Evolutionary conservation across 2,113 vertebrate genomes (phyloP).

Genomic region (Sylvilagus bachmani): DNA sequence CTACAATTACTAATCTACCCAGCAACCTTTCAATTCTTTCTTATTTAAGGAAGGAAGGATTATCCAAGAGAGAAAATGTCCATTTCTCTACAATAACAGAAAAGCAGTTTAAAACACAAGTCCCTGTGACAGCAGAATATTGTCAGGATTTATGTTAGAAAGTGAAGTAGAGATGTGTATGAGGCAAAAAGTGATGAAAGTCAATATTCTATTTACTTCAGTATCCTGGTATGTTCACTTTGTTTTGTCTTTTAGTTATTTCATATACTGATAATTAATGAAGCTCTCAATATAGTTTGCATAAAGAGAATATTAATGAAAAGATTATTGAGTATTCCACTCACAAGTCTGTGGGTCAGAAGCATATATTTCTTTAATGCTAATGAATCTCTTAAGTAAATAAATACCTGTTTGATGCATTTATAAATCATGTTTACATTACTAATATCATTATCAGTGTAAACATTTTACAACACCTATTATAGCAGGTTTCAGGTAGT

Average conservation of each 20-base stretch:
- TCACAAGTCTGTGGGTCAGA: background rate
- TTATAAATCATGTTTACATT: slow-evolving; percentile 25
- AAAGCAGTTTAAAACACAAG: background rate
- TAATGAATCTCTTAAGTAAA: slow-evolving; percentile 60
- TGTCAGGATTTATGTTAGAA: background rate
- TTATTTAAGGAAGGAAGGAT: background rate
- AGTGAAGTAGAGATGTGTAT: background rate
- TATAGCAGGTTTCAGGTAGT: background rate
- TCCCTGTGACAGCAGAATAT: background rate
- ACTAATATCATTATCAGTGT: slow-evolving; percentile 35
- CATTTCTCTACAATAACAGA: background rate
- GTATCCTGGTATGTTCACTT: background rate
- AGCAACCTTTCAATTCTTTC: background rate
- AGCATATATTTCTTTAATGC: background rate
- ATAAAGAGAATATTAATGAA: slow-evolving; percentile 37
- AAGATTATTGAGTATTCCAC: background rate
- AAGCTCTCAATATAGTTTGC: slow-evolving; percentile 3
- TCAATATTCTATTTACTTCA: background rate
- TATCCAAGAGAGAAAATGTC: background rate
- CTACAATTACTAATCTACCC: background rate
- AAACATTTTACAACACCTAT: slow-evolving; percentile 49
- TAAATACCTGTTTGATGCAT: background rate
- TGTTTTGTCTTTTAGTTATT: slow-evolving; percentile 50
- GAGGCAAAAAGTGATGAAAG: background rate
- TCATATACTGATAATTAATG: slow-evolving; percentile 56